These are phyloP conservation scores for Diplolepis rosae DNA, from an alignment of 2,888 invertebrate species.

Conservation along the genomic window DNA sequence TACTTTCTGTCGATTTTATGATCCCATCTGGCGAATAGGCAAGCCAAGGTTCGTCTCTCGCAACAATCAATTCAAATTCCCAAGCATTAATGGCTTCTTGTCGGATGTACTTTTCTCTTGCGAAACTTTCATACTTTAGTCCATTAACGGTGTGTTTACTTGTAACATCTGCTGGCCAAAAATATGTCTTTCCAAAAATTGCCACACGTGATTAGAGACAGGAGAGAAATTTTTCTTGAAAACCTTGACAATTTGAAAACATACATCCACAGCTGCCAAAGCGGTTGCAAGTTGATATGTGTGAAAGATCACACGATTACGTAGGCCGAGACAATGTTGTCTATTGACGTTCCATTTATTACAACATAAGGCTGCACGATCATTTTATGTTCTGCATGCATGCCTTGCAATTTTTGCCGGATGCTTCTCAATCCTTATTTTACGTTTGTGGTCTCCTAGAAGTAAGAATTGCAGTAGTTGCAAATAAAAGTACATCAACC, in stretches of 20 bases:
- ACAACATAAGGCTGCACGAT: slow-evolving; percentile 34
- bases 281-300: slow-evolving; percentile 27
- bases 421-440: too few species aligned
- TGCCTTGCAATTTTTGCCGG: slow-evolving; percentile 12
- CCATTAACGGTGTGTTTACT: too few species aligned
- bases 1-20: too few species aligned
- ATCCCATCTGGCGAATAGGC: too few species aligned
- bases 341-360: slow-evolving; percentile 31
- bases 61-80: too few species aligned
- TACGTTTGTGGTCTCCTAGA: too few species aligned
- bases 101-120: too few species aligned
- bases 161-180: slow-evolving; percentile 15
- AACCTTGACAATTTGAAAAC: slow-evolving; percentile 34
- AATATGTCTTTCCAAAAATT: slow-evolving; percentile 31
- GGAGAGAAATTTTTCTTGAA: slow-evolving; percentile 17
- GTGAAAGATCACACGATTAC: slow-evolving; percentile 31
- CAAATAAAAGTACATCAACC: too few species aligned
- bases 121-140: too few species aligned
- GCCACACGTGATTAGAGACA: slow-evolving; percentile 36
- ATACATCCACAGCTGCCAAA: slow-evolving; percentile 29
- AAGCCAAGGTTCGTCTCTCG: too few species aligned
- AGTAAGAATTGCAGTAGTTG: too few species aligned
- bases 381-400: slow-evolving; percentile 17
- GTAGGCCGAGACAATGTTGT: slow-evolving; percentile 28
- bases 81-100: too few species aligned